A percentile compares a stretch with the other conserved stretches of the same genome.
These are phyloP conservation scores for Thryonomys swinderianus DNA, from an alignment of 2,113 vertebrate species.

Conservation along the genomic window DNA sequence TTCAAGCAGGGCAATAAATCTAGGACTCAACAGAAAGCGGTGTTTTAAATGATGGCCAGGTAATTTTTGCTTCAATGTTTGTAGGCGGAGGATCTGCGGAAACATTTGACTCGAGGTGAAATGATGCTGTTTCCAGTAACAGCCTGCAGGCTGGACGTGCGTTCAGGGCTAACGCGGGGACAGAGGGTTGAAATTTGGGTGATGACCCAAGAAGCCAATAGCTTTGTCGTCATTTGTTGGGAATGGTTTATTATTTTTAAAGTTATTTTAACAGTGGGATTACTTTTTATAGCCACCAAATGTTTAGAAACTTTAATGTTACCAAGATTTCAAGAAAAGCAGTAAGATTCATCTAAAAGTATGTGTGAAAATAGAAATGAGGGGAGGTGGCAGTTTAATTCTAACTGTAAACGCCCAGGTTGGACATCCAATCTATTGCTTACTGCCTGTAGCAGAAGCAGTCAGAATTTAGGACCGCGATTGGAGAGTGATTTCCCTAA, in stretches of 20 bases:
- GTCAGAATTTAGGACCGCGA: neutral
- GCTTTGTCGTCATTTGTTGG: neutral
- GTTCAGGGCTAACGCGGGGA: too few relatives aligned
- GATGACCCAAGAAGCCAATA: neutral
- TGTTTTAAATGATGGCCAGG: neutral
- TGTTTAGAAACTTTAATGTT: neutral
- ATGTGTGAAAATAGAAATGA: neutral
- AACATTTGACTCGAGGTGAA: constrained; percentile 33
- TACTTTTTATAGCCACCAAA: constrained; percentile 32
- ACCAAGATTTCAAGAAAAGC: neutral
- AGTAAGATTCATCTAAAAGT: constrained; percentile 35
- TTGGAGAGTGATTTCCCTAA: neutral
- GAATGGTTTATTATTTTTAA: constrained; percentile 23
- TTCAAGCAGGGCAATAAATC: constrained; percentile 76
- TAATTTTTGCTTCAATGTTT: constrained; percentile 55
- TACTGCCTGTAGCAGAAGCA: neutral
- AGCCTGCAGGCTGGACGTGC: too few relatives aligned
- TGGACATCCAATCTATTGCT: constrained; percentile 12
- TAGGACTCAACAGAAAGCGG: constrained; percentile 41
- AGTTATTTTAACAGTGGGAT: constrained; percentile 6
- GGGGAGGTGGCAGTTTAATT: neutral
- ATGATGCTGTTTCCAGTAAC: constrained; percentile 28
- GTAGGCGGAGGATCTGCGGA: constrained; percentile 8
- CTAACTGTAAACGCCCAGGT: neutral
- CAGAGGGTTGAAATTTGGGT: neutral